phyloP scores from a whole-genome alignment of 2,888 invertebrate genomes.

The Ophion ellenae region DNA sequence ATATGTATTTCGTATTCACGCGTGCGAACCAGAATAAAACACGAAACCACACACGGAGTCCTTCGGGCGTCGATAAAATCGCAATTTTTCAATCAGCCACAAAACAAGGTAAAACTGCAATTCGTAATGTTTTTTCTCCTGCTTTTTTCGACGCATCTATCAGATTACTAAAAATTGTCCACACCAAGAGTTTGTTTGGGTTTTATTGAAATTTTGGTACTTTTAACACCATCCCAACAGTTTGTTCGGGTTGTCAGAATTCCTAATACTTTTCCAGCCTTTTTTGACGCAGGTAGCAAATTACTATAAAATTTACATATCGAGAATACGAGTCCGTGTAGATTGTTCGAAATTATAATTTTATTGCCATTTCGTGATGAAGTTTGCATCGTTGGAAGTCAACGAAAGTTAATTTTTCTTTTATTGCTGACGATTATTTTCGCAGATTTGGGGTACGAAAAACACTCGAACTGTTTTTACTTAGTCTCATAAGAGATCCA shows the following conservation, averaged over 20 bases:
- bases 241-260: neutral
- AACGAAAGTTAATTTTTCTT: too few species aligned
- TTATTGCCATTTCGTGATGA: neutral
- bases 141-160: neutral
- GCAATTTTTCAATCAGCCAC: neutral
- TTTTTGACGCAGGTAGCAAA: neutral
- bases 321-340: neutral
- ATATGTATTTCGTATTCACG: conserved; percentile 37
- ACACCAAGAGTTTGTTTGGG: neutral
- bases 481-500: too few species aligned
- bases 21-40: neutral
- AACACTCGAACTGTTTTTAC: too few species aligned
- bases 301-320: neutral
- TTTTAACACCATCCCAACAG: neutral
- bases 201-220: neutral
- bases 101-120: neutral
- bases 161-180: neutral
- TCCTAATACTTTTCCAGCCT: neutral
- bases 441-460: too few species aligned
- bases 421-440: too few species aligned
- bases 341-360: neutral
- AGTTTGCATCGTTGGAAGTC: too few species aligned
- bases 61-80: neutral
- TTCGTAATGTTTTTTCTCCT: neutral
- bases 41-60: neutral